phyloP scores from a whole-genome alignment of 2,113 vertebrate genomes.

The Neoarius graeffei region DNA sequence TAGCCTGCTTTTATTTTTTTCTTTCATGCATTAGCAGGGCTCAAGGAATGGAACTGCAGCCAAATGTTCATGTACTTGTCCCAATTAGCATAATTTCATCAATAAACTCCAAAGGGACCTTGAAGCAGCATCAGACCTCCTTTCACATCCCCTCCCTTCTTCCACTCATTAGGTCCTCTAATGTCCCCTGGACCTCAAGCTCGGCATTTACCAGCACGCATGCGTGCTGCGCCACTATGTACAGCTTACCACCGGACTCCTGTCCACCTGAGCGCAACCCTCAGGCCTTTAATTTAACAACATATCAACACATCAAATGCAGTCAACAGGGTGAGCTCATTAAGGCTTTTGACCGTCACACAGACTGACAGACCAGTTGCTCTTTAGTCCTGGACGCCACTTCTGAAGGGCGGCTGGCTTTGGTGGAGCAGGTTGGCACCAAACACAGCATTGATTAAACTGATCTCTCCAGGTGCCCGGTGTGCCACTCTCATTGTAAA shows the following conservation, averaged over 20 bases:
- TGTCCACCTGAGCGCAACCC: constrained; percentile 6
- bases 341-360: constrained; percentile 45
- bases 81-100: constrained; percentile 57
- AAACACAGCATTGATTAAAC: constrained; percentile 57
- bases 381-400: constrained; percentile 29
- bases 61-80: constrained; percentile 50
- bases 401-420: constrained; percentile 32
- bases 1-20: not conserved
- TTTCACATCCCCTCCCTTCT: constrained; percentile 16
- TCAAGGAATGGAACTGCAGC: constrained; percentile 41
- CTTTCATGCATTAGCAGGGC: constrained; percentile 25
- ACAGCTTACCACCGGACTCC: not conserved
- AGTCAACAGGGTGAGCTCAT: constrained; percentile 48
- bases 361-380: constrained; percentile 21
- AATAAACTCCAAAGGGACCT: constrained; percentile 54
- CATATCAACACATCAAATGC: constrained; percentile 45
- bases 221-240: not conserved
- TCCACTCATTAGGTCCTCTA: constrained; percentile 39
- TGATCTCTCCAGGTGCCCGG: constrained; percentile 47
- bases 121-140: constrained; percentile 40
- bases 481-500: constrained; percentile 57
- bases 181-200: constrained; percentile 20
- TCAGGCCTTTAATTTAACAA: constrained; percentile 22
- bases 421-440: constrained; percentile 46
- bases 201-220: constrained; percentile 34